These are phyloP conservation scores for Dolichomitus sp. DNA, from an alignment of 2,888 invertebrate genomes.

Conservation along the genomic window DNA sequence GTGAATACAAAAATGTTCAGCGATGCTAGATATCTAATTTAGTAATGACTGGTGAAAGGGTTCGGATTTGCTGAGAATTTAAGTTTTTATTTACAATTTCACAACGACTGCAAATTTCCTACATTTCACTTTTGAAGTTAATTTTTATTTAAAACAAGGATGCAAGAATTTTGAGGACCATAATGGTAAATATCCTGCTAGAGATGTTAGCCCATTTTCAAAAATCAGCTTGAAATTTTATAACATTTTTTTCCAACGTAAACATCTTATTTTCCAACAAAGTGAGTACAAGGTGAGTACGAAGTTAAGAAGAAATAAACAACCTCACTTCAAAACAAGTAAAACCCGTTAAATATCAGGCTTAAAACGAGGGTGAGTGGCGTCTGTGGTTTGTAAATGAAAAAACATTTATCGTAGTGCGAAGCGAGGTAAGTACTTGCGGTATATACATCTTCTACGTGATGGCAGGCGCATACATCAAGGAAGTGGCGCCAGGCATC, in stretches of 20 bases:
- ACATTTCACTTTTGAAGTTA: no score
- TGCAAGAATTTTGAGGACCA: no score
- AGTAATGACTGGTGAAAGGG: no score
- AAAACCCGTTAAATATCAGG: not conserved
- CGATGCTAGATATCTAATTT: no score
- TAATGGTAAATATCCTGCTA: no score
- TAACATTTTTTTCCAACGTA: not conserved
- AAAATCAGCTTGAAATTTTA: not conserved
- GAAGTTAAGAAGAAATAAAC: not conserved
- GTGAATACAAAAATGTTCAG: no score
- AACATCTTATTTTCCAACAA: not conserved
- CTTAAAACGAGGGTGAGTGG: not conserved
- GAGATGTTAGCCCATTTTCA: no score
- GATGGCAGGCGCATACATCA: constrained; percentile 27
- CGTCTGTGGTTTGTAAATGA: constrained; percentile 16
- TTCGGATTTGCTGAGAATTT: no score
- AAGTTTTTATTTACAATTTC: no score
- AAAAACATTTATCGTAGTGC: constrained; percentile 45
- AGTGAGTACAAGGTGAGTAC: no score
- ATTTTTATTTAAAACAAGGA: no score
- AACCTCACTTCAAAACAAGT: not conserved
- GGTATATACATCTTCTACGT: constrained; percentile 16
- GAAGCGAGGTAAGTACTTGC: constrained; percentile 39
- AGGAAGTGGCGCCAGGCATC: constrained; percentile 77
- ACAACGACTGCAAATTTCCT: no score